Evolutionary conservation across 2,888 invertebrate genomes (phyloP), one percentile per base, ranked within the genome.

Genomic region (Siphonodentalium dalli): DNA sequence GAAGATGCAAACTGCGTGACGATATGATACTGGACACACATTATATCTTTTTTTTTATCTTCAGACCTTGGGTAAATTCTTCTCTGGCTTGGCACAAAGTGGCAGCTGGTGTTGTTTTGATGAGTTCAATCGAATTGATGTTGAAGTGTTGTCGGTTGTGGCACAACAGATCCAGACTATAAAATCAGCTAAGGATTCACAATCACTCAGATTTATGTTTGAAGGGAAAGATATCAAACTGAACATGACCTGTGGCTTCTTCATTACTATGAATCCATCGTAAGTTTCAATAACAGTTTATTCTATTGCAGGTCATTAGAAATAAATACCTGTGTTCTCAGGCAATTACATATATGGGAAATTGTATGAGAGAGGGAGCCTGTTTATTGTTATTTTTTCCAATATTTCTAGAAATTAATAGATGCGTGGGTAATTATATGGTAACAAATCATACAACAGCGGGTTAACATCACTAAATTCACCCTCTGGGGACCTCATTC

Each of bases 21-120:
- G 8, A 33, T 5, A 33, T 33, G n/a, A 15, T 5, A 1, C 8
- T 33, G 33, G 1, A 0, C 15, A 15, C 6, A 33, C 18, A 15
- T 15, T 33, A 33, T 6, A 13, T 5, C 24, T 45, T 11, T 18
- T 9, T 31, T 13, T 2, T 20, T 34, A 28, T 31, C 29, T 50
- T 27, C 53, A 75, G 71, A 81, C 77, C 69, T 61, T 81, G 54
- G 80, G 79, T 26, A 81, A 79, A 69, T 78, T 81, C 53, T 81
- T 81, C 74, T 78, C 80, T 24, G 81, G 81, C 4, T 54, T 81
- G 42, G 72, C 79, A 9, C 81, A 81, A 71, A 79, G 80, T 5
- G 80, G 81, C 15, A 75, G 77, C 56, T 81, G 82, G 80, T 79
- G 77, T 44, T 81, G 81, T 58, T 80, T 82, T 69, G 82, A 82